phyloP scores from a whole-genome alignment of 2,888 invertebrate species.

The Apoderus coryli region DNA sequence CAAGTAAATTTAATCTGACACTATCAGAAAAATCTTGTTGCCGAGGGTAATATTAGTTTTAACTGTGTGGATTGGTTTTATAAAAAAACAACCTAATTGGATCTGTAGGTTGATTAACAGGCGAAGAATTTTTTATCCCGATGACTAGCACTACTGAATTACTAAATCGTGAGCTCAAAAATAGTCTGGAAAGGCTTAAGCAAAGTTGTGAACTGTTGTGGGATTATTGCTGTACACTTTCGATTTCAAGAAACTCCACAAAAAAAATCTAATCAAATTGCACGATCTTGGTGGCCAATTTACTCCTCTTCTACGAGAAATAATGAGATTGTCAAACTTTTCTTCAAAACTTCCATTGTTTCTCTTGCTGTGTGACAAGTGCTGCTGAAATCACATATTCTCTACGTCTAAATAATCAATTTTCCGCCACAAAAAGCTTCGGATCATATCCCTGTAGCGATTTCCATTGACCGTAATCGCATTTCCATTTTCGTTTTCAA shows the following conservation, averaged over 20 bases:
- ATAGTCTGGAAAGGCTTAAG: no score
- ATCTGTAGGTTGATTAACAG: no score
- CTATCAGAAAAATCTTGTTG: no score
- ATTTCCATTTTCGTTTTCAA: not conserved
- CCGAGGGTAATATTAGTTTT: no score
- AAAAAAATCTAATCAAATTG: constrained; percentile 2
- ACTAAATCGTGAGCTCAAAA: no score
- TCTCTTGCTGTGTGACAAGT: constrained; percentile 1
- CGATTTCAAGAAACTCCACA: constrained; percentile 2
- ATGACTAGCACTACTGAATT: no score
- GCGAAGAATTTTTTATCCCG: no score
- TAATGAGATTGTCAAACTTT: no score
- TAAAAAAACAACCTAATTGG: no score
- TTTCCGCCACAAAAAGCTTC: not conserved
- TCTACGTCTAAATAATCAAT: not conserved
- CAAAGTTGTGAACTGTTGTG: no score
- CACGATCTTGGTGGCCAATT: constrained; percentile 3
- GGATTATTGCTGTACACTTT: not conserved
- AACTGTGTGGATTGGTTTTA: no score
- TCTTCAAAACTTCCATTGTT: not conserved
- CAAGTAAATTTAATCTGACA: no score
- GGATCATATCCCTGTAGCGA: not conserved
- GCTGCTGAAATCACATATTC: constrained; percentile 1
- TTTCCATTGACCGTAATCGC: not conserved
- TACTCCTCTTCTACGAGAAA: constrained; percentile 1